phyloP scores from a whole-genome alignment of 2,113 vertebrate species.

The Nipponia nippon region DNA sequence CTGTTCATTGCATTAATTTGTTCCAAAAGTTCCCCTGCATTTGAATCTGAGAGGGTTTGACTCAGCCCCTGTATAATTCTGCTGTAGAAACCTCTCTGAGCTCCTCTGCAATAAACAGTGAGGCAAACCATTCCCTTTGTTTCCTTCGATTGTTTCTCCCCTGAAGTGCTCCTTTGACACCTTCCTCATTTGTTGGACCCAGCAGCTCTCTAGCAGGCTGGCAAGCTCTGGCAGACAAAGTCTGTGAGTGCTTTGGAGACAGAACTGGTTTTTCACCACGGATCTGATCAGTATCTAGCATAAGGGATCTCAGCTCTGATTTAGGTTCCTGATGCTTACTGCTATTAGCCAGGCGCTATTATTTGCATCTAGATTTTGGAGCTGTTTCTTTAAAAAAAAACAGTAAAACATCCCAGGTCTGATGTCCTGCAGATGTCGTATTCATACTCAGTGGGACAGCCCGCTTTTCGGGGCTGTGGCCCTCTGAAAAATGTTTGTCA shows the following conservation, averaged over 20 bases:
- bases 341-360: background rate
- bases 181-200: background rate
- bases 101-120: background rate
- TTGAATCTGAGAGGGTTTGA: background rate
- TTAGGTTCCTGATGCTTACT: background rate
- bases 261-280: background rate
- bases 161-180: background rate
- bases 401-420: background rate
- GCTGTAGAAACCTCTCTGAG: background rate
- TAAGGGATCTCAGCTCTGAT: background rate
- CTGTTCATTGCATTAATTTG: background rate
- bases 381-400: background rate
- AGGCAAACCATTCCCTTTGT: background rate
- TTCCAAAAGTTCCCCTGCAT: background rate
- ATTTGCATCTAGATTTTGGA: background rate
- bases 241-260: background rate
- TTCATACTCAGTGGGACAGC: background rate
- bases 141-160: background rate
- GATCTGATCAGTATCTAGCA: background rate
- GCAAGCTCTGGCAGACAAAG: background rate
- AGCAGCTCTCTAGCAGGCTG: background rate
- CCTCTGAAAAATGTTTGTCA: background rate
- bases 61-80: background rate
- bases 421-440: background rate
- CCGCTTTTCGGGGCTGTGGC: background rate